Percentiles rank a stretch among this genome's conserved stretches.
phyloP scores from a whole-genome alignment of 2,797 vertebrate genomes.

The Limnodromus scolopaceus region DNA sequence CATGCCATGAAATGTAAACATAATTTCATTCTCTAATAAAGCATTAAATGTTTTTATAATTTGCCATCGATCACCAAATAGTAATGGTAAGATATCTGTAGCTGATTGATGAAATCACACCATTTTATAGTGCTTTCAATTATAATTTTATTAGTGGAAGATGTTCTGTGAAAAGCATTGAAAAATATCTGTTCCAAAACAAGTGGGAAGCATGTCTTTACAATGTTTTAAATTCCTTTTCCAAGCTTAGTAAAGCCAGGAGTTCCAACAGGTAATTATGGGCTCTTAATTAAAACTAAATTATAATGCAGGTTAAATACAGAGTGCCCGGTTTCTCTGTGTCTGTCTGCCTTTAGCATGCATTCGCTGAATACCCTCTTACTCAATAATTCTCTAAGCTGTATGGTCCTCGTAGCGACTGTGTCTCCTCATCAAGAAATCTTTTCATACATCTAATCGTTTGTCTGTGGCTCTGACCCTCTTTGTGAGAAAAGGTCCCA shows the following conservation, averaged over 20 bases:
- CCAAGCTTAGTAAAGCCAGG: background rate
- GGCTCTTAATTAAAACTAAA: background rate
- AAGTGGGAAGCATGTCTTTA: background rate
- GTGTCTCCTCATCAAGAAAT: background rate
- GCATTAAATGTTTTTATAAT: constrained; percentile 10
- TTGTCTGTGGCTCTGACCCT: background rate
- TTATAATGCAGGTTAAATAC: background rate
- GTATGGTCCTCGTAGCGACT: background rate
- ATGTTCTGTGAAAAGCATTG: background rate
- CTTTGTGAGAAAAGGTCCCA: background rate
- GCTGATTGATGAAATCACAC: constrained; percentile 11
- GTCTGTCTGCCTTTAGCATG: background rate
- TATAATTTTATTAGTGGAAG: constrained; percentile 16
- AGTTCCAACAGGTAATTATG: background rate
- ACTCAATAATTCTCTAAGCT: background rate
- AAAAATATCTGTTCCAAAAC: background rate
- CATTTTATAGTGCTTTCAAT: constrained; percentile 5
- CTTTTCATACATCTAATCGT: background rate
- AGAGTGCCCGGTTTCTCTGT: background rate
- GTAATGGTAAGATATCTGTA: background rate
- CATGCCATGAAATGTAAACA: background rate
- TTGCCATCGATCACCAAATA: background rate
- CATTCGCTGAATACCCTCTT: background rate
- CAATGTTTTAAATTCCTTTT: background rate
- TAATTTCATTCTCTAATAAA: constrained; percentile 39